Conservation (phyloP, 2,113 vertebrate species). For the Chiloscyllium plagiosum region DNA sequence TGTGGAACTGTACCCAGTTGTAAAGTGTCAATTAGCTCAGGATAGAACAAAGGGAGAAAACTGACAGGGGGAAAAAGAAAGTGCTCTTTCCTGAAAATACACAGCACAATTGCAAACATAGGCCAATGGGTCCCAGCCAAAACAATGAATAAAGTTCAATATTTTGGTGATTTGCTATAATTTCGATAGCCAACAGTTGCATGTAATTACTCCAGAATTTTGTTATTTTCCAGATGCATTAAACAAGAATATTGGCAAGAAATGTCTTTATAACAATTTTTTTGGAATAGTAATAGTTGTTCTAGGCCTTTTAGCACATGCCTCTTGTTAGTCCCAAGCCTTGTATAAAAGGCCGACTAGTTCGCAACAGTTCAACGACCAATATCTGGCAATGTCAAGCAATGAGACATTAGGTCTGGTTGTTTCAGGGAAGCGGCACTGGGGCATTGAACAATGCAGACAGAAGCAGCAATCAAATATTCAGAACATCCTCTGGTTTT, state of each 20-base stretch:
- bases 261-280: not conserved
- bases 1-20: not conserved
- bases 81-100: not conserved
- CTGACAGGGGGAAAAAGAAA: not conserved
- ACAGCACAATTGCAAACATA: not conserved
- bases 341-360: not conserved
- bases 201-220: not conserved
- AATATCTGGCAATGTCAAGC: not conserved
- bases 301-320: not conserved
- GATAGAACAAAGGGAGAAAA: not conserved
- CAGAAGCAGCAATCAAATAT: not conserved
- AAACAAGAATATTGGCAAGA: not conserved
- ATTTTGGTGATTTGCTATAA: not conserved
- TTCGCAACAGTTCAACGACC: not conserved
- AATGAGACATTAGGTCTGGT: not conserved
- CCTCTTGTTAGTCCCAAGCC: not conserved
- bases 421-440: not conserved
- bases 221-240: not conserved
- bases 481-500: not conserved
- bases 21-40: not conserved
- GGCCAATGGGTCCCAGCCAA: not conserved
- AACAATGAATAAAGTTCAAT: not conserved
- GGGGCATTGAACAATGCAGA: not conserved
- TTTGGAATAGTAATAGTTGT: not conserved
- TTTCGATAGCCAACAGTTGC: not conserved